Percentiles rank a stretch among this genome's conserved stretches.
Evolutionary conservation across 2,113 vertebrate genomes (phyloP).

Genomic region (Agapornis roseicollis): DNA sequence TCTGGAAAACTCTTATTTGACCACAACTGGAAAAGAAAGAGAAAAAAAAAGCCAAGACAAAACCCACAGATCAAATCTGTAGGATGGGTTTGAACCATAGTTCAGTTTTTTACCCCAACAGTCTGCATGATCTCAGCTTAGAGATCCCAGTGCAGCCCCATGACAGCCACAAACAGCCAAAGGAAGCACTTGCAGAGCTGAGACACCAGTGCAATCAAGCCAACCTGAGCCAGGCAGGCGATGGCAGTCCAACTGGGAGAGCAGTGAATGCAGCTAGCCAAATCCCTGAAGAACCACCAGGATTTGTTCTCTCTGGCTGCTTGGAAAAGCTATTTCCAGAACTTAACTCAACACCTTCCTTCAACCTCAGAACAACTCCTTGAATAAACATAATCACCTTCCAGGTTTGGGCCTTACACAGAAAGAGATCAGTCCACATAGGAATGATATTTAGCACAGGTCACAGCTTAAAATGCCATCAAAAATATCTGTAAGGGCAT

Average conservation of each 20-base stretch:
- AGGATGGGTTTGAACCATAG: neutral
- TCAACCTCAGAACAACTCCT: slow-evolving; percentile 36
- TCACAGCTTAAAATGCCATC: neutral
- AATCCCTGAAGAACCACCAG: neutral
- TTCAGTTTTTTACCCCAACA: neutral
- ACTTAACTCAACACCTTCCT: slow-evolving; percentile 40
- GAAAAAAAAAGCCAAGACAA: neutral
- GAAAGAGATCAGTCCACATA: neutral
- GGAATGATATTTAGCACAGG: slow-evolving; percentile 1
- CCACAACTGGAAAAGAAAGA: slow-evolving; percentile 46
- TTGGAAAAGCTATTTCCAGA: slow-evolving; percentile 35
- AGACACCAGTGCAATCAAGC: neutral
- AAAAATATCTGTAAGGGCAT: neutral
- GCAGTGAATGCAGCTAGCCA: accelerated
- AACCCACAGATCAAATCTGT: slow-evolving; percentile 8
- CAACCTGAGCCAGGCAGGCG: neutral
- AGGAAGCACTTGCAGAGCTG: neutral
- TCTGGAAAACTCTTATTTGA: slow-evolving; percentile 41
- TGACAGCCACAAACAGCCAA: neutral
- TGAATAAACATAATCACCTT: slow-evolving; percentile 47
- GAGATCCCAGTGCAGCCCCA: neutral
- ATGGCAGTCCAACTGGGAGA: neutral
- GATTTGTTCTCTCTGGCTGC: slow-evolving; percentile 13
- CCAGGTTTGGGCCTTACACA: slow-evolving; percentile 2
- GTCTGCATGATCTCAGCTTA: neutral